These are phyloP conservation scores for Eurosta solidaginis DNA, from an alignment of 1,140 invertebrate genomes.

Conservation along the genomic window DNA sequence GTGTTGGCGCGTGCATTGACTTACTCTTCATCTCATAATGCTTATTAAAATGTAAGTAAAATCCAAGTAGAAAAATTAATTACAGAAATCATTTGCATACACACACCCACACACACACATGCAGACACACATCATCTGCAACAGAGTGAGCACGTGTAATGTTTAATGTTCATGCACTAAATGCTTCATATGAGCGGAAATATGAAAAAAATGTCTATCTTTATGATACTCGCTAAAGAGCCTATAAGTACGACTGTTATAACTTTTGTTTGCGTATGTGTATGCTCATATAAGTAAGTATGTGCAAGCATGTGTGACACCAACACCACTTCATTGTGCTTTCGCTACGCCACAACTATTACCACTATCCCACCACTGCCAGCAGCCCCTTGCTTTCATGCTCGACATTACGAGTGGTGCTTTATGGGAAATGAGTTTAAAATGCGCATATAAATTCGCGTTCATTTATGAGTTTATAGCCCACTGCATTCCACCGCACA, in stretches of 20 bases:
- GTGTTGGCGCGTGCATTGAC: neutral
- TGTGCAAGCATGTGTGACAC: neutral
- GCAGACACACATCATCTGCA: neutral
- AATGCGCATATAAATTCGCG: conserved; percentile 19
- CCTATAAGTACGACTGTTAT: no score
- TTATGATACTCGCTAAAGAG: no score
- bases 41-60: neutral
- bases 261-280: neutral
- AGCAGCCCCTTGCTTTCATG: neutral
- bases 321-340: neutral
- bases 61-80: conserved; percentile 6
- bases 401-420: neutral
- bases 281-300: neutral
- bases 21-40: neutral
- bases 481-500: neutral
- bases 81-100: neutral
- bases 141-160: neutral
- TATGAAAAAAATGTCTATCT: neutral
- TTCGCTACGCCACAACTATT: neutral
- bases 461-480: conserved; percentile 18
- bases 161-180: neutral
- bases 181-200: neutral
- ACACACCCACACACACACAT: neutral
- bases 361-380: neutral
- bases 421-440: neutral